phyloP scores from a whole-genome alignment of 1,140 invertebrate genomes.

The Limonius californicus region DNA sequence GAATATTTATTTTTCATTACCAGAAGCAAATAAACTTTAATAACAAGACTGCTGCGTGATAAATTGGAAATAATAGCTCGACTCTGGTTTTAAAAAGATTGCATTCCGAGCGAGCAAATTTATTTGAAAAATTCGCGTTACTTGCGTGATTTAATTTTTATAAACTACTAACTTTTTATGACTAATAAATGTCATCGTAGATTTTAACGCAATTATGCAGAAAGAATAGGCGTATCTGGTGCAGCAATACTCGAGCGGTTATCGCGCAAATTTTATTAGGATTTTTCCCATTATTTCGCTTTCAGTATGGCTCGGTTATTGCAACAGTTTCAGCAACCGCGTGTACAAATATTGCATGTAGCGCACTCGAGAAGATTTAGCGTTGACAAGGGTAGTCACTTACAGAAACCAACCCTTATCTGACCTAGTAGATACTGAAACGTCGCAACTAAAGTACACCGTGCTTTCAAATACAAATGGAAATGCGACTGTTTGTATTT shows the following conservation, averaged over 20 bases:
- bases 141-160: background rate
- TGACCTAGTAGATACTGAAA: slow-evolving; percentile 22
- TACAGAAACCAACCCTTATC: slow-evolving; percentile 23
- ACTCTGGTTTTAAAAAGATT: background rate
- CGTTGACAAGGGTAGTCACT: slow-evolving; percentile 26
- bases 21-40: slow-evolving; percentile 1
- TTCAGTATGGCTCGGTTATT: background rate
- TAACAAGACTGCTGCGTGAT: background rate
- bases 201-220: slow-evolving; percentile 12
- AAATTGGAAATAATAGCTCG: slow-evolving; percentile 2
- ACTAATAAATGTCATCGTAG: slow-evolving; percentile 4
- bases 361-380: slow-evolving; percentile 20
- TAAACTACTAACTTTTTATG: slow-evolving; percentile 3
- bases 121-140: background rate
- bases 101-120: background rate
- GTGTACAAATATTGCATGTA: slow-evolving; percentile 23
- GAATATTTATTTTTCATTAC: slow-evolving; percentile 14
- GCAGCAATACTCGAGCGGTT: background rate
- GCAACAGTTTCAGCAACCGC: slow-evolving; percentile 8
- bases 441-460: slow-evolving; percentile 20
- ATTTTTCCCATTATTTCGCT: slow-evolving; percentile 3
- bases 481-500: slow-evolving; percentile 17
- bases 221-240: background rate
- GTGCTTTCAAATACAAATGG: slow-evolving; percentile 14
- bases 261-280: slow-evolving; percentile 6